Evolutionary conservation across 1,140 invertebrate genomes (phyloP), one percentile per base, ranked within the genome.

Genomic region (Helicoverpa zea): DNA sequence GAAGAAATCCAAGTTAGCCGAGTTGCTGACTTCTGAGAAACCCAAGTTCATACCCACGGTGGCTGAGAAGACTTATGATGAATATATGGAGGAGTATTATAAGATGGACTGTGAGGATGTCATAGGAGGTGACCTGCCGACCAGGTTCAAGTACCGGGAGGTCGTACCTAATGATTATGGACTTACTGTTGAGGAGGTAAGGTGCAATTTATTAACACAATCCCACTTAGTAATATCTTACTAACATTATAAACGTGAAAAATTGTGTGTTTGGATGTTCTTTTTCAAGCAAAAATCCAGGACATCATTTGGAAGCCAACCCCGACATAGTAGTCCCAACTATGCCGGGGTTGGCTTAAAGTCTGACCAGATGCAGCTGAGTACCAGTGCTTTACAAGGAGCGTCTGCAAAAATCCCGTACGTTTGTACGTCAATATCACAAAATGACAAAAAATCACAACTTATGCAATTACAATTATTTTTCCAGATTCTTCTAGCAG

Each of bases 1-100:
- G 86, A 92, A 95, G 75, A 96, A 96, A 79, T 96, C 95, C 87
- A 97, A 97, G 85, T 97, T 98, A 84, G 97, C 96, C 51, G 96
- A 98, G 88, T 95, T 97, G 35, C 88, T 98, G 2, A 92, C 96
- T 2, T 96, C 96, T 35, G 95, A 96, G 83, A 99, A 98, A 90
- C 98, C 98, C 0, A 96, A 96, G 66, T 99, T 98, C 94, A 96
- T 99, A 96, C 98, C 98, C 0, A 94, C 96, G 78, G 87, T 91
- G 54, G 95, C 96, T 78, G 95, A 98, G 59, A 96, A 97, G 90
- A 97, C 97, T 0, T 98, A 98, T 95, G 96, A 97, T 64, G 96
- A 99, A 85, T 99, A 99, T 92, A 97, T 99, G 87, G 98, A 99
- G 91, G 98, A 99, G 91, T 99, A 99, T 94, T 99, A 99, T 89